Evolutionary conservation across 1,140 invertebrate genomes (phyloP).

Genomic region (Drosophila willistoni): DNA sequence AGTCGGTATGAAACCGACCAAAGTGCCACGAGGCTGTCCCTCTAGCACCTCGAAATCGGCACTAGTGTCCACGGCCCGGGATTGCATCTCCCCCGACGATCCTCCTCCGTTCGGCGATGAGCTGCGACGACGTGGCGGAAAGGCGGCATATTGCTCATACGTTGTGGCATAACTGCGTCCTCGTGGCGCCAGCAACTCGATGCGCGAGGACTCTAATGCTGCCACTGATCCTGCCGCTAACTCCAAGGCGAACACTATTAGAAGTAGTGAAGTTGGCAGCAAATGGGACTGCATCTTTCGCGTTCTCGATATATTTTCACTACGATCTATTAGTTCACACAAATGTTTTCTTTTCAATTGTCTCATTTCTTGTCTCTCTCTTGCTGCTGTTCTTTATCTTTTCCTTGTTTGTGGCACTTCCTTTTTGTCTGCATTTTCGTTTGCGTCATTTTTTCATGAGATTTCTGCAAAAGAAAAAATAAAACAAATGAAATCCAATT

Average conservation of each 20-base stretch:
- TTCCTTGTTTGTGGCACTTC: slow-evolving; percentile 34
- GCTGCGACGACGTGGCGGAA: slow-evolving; percentile 71
- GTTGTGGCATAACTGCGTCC: slow-evolving; percentile 72
- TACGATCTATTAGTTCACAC: neutral
- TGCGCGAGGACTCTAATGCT: slow-evolving; percentile 17
- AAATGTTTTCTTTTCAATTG: slow-evolving; percentile 26
- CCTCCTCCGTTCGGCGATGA: slow-evolving; percentile 84
- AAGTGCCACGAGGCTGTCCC: slow-evolving; percentile 91
- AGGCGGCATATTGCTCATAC: slow-evolving; percentile 72
- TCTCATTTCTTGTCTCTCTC: slow-evolving; percentile 29
- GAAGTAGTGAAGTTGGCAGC: slow-evolving; percentile 24
- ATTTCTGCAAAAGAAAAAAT: slow-evolving; percentile 44
- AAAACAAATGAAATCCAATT: neutral
- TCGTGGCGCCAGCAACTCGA: slow-evolving; percentile 53
- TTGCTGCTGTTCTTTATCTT: slow-evolving; percentile 17
- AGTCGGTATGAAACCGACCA: slow-evolving; percentile 93
- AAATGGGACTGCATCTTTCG: slow-evolving; percentile 1
- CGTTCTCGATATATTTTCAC: slow-evolving; percentile 15
- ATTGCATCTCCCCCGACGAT: slow-evolving; percentile 87
- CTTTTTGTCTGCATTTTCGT: slow-evolving; percentile 23
- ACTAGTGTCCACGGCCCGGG: slow-evolving; percentile 92
- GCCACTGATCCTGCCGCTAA: slow-evolving; percentile 15
- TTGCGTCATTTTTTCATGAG: slow-evolving; percentile 42
- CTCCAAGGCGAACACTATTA: slow-evolving; percentile 44
- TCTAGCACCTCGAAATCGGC: slow-evolving; percentile 93